Base-by-base conservation (phyloP, 2,113 vertebrate genomes). In the Scartelaos histophorus region DNA sequence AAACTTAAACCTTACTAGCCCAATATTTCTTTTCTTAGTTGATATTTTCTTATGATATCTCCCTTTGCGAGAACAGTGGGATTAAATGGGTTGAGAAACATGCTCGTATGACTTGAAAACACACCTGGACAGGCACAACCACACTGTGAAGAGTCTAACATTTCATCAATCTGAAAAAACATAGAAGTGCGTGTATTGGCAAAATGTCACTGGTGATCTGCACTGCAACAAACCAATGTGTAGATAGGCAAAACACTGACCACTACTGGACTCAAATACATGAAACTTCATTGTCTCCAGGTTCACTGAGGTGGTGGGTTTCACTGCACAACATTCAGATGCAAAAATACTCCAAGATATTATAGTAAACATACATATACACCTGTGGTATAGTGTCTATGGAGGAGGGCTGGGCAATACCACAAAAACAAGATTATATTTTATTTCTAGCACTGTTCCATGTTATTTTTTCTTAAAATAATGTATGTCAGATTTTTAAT, bases 41-140 rank as follows among this genome's bases (percentile, higher is more conserved):
- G 5, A 57, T 21, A 16, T 60, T 29, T 29, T 29, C 1, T 34
- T 17, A 17, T 51, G 16, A 24, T 0, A 21, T 54, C n/a, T n/a
- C n/a, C 25, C 6, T 13, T 16, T 7, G 15, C 1, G 60, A 12
- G 16, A 43, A 35, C 13, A 21, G 17, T 64, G 61, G 61, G 10
- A 64, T 64, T 38, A 38, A 57, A 74, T 43, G n/a, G 54, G 84
- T 74, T n/a, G 71, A 67, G 72, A 73, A 82, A 74, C 75, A 79
- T 67, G 58, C 75, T 76, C 78, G 46, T 70, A 76, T 70, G 75
- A 69, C 1, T 79, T 80, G 70, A 84, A 69, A 74, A 85, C 78
- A 87, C 67, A 85, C 60, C 67, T 74, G 68, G 76, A 79, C 74
- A 62, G 81, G 73, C 82, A 82, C 69, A 74, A 81, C 67, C 74